A percentile compares a stretch with the other conserved stretches of the same genome.
Conservation (phyloP, 2,888 invertebrate genomes). For the Molanna angustata region DNA sequence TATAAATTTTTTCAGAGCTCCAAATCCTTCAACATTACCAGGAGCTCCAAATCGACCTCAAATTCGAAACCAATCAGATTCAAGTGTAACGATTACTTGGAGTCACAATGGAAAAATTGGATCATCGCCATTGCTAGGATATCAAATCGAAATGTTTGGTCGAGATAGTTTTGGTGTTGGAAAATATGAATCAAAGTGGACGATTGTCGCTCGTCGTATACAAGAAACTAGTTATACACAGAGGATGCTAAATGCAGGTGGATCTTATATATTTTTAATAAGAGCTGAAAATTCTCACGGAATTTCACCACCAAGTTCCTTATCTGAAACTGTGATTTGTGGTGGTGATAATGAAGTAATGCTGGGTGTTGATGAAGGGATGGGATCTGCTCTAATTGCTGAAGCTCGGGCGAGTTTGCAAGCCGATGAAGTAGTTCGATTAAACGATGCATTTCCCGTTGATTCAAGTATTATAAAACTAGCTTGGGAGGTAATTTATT, state of each 20-base stretch:
- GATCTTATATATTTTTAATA: slow-evolving; percentile 85
- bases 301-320: slow-evolving; percentile 73
- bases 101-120: slow-evolving; percentile 81
- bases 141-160: slow-evolving; percentile 75
- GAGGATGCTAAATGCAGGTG: slow-evolving; percentile 70
- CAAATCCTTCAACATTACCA: slow-evolving; percentile 77
- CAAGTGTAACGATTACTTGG: slow-evolving; percentile 79
- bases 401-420: slow-evolving; percentile 72
- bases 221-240: slow-evolving; percentile 74
- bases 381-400: slow-evolving; percentile 60
- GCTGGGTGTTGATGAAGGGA: slow-evolving; percentile 45
- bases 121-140: slow-evolving; percentile 79
- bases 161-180: slow-evolving; percentile 55
- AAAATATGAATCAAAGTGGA: slow-evolving; percentile 48
- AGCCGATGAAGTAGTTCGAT: slow-evolving; percentile 74
- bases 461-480: slow-evolving; percentile 84
- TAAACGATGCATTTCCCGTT: slow-evolving; percentile 78
- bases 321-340: slow-evolving; percentile 70
- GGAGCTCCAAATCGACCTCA: slow-evolving; percentile 81
- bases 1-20: slow-evolving; percentile 75
- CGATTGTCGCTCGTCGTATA: slow-evolving; percentile 60
- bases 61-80: slow-evolving; percentile 70
- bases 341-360: slow-evolving; percentile 46
- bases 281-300: slow-evolving; percentile 88
- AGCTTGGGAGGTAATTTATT: slow-evolving; percentile 73